Base-by-base conservation (phyloP, 2,888 invertebrate genomes). In the Yponomeuta sedellus region DNA sequence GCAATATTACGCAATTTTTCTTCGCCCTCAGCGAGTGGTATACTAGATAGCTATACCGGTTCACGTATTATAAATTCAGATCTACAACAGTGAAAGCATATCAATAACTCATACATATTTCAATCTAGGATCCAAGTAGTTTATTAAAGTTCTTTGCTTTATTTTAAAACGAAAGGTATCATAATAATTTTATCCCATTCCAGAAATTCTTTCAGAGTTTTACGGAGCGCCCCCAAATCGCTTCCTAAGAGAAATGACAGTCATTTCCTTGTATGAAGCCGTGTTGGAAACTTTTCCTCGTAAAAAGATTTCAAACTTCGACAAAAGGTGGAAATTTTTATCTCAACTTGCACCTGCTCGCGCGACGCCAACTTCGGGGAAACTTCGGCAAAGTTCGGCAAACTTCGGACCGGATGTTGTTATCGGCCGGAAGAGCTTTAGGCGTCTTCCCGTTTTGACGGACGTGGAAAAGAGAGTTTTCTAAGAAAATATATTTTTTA, bases 391-490 rank as follows among this genome's bases (percentile, higher is more conserved):
- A 84, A 76, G 78, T 85, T 75, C 66, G 64, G 68, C 67, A 69
- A 73, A 82, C 76, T 88, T 83, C 74, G 75, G 77, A 76, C 82
- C 85, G 89, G 88, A 90, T 88, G 90, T 86, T 91, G 90, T 90
- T 91, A 91, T 90, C 90, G 86, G 88, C 87, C 89, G 90, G 90
- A 91, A 89, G 85, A 83, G 90, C 90, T 91, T 88, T 88, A 81
- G 88, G 90, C 88, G 81, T 82, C 84, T 87, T 88, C 88, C 88
- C 85, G 88, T 88, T 88, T 84, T 88, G 87, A 84, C 83, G 85
- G 85, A 86, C 83, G 83, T 70, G 76, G 83, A 85, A n/a, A 85
- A 83, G 81, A 77, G 73, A 73, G 69, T 34, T 34, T 34, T 61
- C 28, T 10, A 19, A 11, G 57, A 34, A 64, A 52, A 3, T 64